Base-by-base conservation (phyloP, 2,888 invertebrate species). In the Cantharis rustica region DNA sequence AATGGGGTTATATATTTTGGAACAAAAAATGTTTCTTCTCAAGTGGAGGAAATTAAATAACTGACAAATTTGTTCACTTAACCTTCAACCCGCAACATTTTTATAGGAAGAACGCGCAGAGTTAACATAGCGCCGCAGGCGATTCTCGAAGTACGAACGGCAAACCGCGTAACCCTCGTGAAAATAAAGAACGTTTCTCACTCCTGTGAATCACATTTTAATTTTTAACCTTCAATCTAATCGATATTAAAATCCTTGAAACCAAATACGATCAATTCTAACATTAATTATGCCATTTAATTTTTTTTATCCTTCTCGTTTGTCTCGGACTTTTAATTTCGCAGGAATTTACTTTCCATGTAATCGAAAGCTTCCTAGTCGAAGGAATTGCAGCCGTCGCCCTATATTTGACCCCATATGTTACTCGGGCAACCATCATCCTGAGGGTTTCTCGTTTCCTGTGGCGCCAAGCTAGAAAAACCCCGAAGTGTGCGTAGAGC, bases 381-480 rank as follows among this genome's bases (percentile, higher is more conserved):
- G 47, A 47, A 47, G 47, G 47, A 47, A 47, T n/a, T n/a, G n/a
- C 47, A n/a, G 47, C 13, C 47, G n/a, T 47, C 47, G 47, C 47
- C n/a, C 47, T 47, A 47, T n/a, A 20, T 66, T 66, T 66, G 23
- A 66, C 64, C 64, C 73, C 73, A 73, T 68, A 69, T 73, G 73
- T 73, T 73, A 69, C 73, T 72, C 26, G 17, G 73, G 73, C 68
- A 73, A 69, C 73, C 73, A 73, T 62, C 68, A 61, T 73, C 68
- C 68, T 69, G 31, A 27, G 68, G 27, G 66, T 69, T 73, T 73
- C 73, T 69, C 68, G 61, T 73, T 73, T 68, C 73, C 68, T 17
- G 61, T 73, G 73, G 73, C 73, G 73, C 73, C 73, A 72, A 68
- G 61, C 73, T 73, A 69, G 73, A 69, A 73, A 69, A 68, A 64